A percentile compares a stretch with the other conserved stretches of the same genome.
These are phyloP conservation scores for Cephus spinipes DNA, from an alignment of 2,888 invertebrate genomes.

Conservation along the genomic window DNA sequence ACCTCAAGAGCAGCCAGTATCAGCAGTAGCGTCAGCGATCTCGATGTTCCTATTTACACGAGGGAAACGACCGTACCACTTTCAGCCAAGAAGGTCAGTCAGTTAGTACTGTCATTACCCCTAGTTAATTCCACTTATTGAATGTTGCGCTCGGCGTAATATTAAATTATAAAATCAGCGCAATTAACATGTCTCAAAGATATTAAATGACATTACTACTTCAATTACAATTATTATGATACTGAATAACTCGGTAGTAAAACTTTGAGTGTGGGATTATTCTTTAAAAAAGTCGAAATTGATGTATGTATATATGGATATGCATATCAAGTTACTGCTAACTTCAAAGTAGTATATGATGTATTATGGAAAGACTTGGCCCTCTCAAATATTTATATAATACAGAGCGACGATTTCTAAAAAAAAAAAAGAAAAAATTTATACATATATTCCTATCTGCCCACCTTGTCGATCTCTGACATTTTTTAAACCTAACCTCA, in stretches of 20 bases:
- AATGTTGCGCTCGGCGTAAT: not conserved
- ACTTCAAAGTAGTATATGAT: not conserved
- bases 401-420: not conserved
- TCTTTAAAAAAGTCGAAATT: not conserved
- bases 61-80: conserved; percentile 62
- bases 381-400: not conserved
- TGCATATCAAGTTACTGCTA: not conserved
- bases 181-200: not conserved
- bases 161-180: not conserved
- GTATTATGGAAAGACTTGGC: not conserved
- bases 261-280: not conserved
- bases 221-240: not conserved
- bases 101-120: not conserved
- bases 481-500: not conserved
- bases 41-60: conserved; percentile 71
- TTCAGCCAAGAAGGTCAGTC: conserved; percentile 51
- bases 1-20: conserved; percentile 67
- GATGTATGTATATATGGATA: too few relatives aligned
- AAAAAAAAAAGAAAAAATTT: not conserved
- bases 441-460: not conserved
- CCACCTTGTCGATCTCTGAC: not conserved
- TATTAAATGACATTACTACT: not conserved
- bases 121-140: not conserved
- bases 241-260: not conserved
- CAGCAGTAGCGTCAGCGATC: conserved; percentile 70